phyloP scores from a whole-genome alignment of 2,113 vertebrate species.

The Ptilonorhynchus violaceus region DNA sequence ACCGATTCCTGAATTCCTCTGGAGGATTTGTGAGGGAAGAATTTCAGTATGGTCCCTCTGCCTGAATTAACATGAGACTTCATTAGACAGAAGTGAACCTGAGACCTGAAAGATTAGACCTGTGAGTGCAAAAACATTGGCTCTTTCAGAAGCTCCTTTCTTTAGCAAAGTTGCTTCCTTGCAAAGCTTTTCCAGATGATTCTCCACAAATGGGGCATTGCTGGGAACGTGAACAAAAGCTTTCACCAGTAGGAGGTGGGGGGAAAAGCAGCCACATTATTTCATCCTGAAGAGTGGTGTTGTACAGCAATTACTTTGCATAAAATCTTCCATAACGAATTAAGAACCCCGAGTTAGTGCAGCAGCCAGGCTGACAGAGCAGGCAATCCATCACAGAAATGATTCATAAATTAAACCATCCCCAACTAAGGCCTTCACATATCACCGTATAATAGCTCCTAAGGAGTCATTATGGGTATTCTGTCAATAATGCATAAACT shows the following conservation, averaged over 20 bases:
- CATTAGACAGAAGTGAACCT: background rate
- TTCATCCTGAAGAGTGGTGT: slow-evolving; percentile 38
- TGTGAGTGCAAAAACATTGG: background rate
- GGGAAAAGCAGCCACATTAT: background rate
- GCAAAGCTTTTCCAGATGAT: slow-evolving; percentile 13
- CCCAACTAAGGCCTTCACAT: slow-evolving; percentile 22
- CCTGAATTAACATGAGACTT: background rate
- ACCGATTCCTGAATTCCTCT: background rate
- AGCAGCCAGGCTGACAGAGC: slow-evolving; percentile 19
- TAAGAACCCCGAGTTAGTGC: background rate
- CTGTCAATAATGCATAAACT: slow-evolving; percentile 59
- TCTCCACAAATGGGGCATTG: background rate
- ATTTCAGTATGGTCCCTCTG: background rate
- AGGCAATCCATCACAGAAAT: slow-evolving; percentile 49
- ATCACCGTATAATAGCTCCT: slow-evolving; percentile 36
- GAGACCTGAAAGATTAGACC: background rate
- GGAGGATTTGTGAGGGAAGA: background rate
- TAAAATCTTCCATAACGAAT: slow-evolving; percentile 50
- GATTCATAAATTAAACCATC: slow-evolving; percentile 58
- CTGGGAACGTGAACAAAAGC: background rate
- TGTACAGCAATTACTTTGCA: slow-evolving; percentile 60
- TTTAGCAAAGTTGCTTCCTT: background rate
- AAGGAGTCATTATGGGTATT: slow-evolving; percentile 46
- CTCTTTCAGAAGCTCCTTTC: background rate
- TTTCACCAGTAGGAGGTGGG: background rate